Percentiles rank a stretch among this genome's conserved stretches.
phyloP scores from a whole-genome alignment of 1,140 invertebrate genomes.

The Sminthurides bifidus region DNA sequence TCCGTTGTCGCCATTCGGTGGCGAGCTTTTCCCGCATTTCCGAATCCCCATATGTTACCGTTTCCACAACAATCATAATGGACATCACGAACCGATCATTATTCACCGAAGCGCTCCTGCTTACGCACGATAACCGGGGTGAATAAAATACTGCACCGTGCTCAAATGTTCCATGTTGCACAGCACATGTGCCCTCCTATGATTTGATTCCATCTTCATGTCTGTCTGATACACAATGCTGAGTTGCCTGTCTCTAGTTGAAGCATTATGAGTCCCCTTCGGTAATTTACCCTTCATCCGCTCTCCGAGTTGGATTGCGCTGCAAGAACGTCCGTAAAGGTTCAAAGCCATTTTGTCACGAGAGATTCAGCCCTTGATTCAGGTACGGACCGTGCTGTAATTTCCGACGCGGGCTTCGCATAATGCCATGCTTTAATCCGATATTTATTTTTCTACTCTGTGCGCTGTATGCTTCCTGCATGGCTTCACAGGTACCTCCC shows the following conservation, averaged over 20 bases:
- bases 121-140: neutral
- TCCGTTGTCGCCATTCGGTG: neutral
- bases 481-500: no score
- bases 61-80: no score
- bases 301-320: no score
- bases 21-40: slow-evolving; percentile 6
- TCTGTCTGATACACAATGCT: neutral
- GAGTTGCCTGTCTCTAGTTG: neutral
- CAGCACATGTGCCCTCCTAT: neutral
- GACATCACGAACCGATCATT: no score
- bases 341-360: no score
- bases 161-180: neutral
- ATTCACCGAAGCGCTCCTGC: slow-evolving; percentile 7
- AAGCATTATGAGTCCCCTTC: neutral
- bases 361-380: no score
- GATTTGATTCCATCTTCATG: neutral
- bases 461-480: no score
- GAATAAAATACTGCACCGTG: neutral
- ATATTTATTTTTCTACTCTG: no score
- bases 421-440: no score
- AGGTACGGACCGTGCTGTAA: no score
- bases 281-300: neutral
- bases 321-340: no score
- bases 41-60: neutral
- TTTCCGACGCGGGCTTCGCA: no score